These are phyloP conservation scores for Euphonia xanthogaster DNA, from an alignment of 2,797 vertebrate species.

Conservation along the genomic window DNA sequence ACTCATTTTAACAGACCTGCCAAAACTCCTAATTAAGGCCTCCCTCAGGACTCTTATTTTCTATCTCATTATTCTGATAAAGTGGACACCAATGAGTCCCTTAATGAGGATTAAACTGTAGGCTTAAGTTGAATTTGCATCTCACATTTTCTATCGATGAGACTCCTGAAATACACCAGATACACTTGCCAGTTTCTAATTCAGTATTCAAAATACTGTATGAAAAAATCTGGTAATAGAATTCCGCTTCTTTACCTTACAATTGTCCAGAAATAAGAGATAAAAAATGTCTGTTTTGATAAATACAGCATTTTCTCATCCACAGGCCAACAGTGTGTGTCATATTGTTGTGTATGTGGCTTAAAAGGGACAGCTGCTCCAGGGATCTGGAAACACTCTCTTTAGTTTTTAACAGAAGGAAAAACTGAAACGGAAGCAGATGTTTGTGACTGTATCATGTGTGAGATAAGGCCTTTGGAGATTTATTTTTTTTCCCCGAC, in stretches of 20 bases:
- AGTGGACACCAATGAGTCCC: slow-evolving; percentile 54
- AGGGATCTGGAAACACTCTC: slow-evolving; percentile 55
- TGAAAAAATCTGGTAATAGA: background rate
- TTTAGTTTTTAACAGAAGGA: slow-evolving; percentile 60
- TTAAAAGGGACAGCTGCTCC: slow-evolving; percentile 66
- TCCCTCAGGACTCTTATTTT: slow-evolving; percentile 41
- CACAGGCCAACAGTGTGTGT: slow-evolving; percentile 22
- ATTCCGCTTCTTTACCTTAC: background rate
- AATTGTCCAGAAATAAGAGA: background rate
- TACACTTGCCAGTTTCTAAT: background rate
- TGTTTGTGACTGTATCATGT: slow-evolving; percentile 51
- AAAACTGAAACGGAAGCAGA: slow-evolving; percentile 56
- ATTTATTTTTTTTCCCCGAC: background rate
- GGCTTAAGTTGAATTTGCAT: slow-evolving; percentile 55
- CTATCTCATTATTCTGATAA: slow-evolving; percentile 64
- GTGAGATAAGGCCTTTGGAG: slow-evolving; percentile 50
- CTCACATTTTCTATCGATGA: background rate
- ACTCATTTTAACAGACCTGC: slow-evolving; percentile 33
- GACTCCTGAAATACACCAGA: background rate
- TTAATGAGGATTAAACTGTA: slow-evolving; percentile 63
- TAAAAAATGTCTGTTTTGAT: slow-evolving; percentile 30
- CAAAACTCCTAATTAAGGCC: slow-evolving; percentile 50
- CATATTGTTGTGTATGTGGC: slow-evolving; percentile 35
- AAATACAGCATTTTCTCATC: slow-evolving; percentile 7
- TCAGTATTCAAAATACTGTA: background rate